Evolutionary conservation across 2,888 invertebrate genomes (phyloP).

Genomic region (Polylopha cassiicola): DNA sequence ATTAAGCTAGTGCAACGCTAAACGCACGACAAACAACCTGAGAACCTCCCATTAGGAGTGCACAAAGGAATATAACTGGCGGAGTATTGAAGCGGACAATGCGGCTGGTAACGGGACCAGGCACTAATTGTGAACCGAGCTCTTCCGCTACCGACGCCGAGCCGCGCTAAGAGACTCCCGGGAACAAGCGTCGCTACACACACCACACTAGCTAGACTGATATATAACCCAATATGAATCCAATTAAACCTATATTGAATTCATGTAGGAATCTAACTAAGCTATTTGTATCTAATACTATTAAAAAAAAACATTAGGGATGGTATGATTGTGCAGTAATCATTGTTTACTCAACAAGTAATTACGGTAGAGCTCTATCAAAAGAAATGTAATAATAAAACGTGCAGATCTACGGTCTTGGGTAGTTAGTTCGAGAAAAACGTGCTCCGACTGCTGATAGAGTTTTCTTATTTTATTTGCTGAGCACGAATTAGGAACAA

Average conservation of each 20-base stretch:
- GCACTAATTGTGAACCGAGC: slow-evolving; percentile 66
- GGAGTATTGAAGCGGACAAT: slow-evolving; percentile 65
- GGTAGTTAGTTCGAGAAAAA: slow-evolving; percentile 37
- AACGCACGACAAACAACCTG: slow-evolving; percentile 55
- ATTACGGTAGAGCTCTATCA: slow-evolving; percentile 5
- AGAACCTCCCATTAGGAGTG: slow-evolving; percentile 55
- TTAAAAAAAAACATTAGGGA: no score
- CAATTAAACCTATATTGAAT: slow-evolving; percentile 10
- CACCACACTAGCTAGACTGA: slow-evolving; percentile 12
- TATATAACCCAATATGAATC: slow-evolving; percentile 5
- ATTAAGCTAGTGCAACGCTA: slow-evolving; percentile 40
- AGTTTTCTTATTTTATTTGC: slow-evolving; percentile 38
- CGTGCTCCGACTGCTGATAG: slow-evolving; percentile 50
- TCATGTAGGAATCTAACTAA: slow-evolving; percentile 1
- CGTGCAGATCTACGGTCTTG: slow-evolving; percentile 1
- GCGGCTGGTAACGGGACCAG: slow-evolving; percentile 66
- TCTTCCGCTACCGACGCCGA: slow-evolving; percentile 58
- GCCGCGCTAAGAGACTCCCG: slow-evolving; percentile 36
- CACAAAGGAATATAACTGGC: slow-evolving; percentile 64
- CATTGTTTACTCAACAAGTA: neutral
- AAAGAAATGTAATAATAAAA: slow-evolving; percentile 1
- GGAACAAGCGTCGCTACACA: slow-evolving; percentile 31
- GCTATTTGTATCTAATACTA: neutral
- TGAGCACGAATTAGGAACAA: slow-evolving; percentile 55
- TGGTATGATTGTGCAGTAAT: no score